These are phyloP conservation scores for Melinaea marsaeus DNA, from an alignment of 2,888 invertebrate species.

Conservation along the genomic window DNA sequence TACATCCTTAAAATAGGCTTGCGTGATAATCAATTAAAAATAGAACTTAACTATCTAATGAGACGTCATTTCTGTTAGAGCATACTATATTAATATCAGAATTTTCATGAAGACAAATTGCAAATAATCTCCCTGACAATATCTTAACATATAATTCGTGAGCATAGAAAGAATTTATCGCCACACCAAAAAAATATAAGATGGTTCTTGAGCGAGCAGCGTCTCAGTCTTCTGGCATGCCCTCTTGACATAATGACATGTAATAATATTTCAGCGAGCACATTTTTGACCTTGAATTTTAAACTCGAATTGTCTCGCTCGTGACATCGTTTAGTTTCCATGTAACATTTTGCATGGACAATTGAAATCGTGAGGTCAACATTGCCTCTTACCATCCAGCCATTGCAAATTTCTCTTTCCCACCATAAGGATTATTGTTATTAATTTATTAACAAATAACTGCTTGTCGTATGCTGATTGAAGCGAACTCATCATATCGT, in stretches of 20 bases:
- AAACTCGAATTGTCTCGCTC: constrained; percentile 68
- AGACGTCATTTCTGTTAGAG: constrained; percentile 16
- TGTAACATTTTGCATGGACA: constrained; percentile 75
- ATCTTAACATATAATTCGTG: neutral
- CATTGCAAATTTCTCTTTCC: constrained; percentile 73
- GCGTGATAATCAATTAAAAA: constrained; percentile 1
- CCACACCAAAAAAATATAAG: constrained; percentile 12
- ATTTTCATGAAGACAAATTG: neutral
- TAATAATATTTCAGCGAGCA: constrained; percentile 50
- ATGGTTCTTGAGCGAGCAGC: constrained; percentile 6
- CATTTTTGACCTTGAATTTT: constrained; percentile 73
- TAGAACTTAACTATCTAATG: constrained; percentile 25
- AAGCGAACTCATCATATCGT: neutral
- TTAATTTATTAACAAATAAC: constrained; percentile 25
- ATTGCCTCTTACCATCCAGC: constrained; percentile 66
- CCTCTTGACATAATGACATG: constrained; percentile 27
- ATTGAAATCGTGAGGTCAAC: constrained; percentile 77
- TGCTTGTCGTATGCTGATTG: neutral
- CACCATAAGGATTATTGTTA: constrained; percentile 44
- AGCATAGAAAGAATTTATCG: too few species aligned
- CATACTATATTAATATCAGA: constrained; percentile 14
- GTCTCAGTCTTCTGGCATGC: constrained; percentile 5
- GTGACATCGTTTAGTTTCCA: constrained; percentile 72
- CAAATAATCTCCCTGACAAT: neutral
- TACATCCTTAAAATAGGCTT: too few species aligned